These are phyloP conservation scores for Perca schrenkii DNA, from an alignment of 2,113 vertebrate species.

Conservation along the genomic window DNA sequence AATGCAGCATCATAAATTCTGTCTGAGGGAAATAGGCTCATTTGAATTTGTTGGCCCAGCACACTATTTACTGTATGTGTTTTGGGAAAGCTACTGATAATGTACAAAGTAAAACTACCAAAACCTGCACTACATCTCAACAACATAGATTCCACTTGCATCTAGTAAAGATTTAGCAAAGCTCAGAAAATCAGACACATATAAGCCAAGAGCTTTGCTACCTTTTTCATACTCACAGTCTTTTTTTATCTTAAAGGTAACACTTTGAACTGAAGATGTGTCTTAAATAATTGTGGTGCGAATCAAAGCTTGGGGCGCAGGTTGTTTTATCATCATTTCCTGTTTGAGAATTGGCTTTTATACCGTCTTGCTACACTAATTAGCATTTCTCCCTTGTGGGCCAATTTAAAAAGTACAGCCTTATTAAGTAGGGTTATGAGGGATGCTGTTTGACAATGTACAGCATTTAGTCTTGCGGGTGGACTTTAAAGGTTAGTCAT, in stretches of 20 bases:
- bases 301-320: slow-evolving; percentile 8
- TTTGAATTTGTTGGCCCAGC: slow-evolving; percentile 48
- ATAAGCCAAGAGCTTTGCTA: slow-evolving; percentile 19
- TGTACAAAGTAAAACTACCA: slow-evolving; percentile 32
- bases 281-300: slow-evolving; percentile 48
- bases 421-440: slow-evolving; percentile 31
- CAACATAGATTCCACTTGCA: slow-evolving; percentile 30
- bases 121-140: slow-evolving; percentile 25
- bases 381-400: slow-evolving; percentile 37
- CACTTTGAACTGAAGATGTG: slow-evolving; percentile 49
- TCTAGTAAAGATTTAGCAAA: slow-evolving; percentile 32
- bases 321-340: slow-evolving; percentile 51
- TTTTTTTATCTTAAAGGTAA: slow-evolving; percentile 45
- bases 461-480: not conserved
- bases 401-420: slow-evolving; percentile 38
- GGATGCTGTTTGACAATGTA: slow-evolving; percentile 6
- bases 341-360: slow-evolving; percentile 38
- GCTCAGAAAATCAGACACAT: slow-evolving; percentile 33
- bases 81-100: slow-evolving; percentile 9
- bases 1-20: slow-evolving; percentile 56
- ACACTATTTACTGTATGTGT: slow-evolving; percentile 49
- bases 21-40: slow-evolving; percentile 57
- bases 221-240: slow-evolving; percentile 1
- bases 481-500: slow-evolving; percentile 58
- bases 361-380: slow-evolving; percentile 32